phyloP scores from a whole-genome alignment of 1,140 invertebrate genomes.

The Nymphalis io region DNA sequence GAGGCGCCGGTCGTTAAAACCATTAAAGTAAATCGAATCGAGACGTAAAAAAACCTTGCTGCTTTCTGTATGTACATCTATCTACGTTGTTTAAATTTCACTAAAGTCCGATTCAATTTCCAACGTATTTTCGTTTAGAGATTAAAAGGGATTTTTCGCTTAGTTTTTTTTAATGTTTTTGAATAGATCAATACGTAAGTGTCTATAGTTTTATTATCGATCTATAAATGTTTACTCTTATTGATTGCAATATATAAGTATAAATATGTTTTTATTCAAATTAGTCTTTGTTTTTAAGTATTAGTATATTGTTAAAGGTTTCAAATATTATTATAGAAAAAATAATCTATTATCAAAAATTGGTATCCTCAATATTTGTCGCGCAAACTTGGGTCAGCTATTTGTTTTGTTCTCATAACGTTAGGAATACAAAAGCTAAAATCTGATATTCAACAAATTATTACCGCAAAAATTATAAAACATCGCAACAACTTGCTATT shows the following conservation, averaged over 20 bases:
- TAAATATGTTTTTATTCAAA: background rate
- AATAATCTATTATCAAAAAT: too few species aligned
- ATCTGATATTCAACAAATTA: too few species aligned
- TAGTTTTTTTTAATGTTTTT: constrained; percentile 1
- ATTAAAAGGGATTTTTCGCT: background rate
- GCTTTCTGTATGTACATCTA: background rate
- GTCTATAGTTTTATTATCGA: background rate
- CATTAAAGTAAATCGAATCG: background rate
- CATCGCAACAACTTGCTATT: too few species aligned
- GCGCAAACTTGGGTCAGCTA: too few species aligned
- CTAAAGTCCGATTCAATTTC: background rate
- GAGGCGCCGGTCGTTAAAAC: background rate
- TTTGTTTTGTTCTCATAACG: too few species aligned
- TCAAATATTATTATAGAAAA: too few species aligned
- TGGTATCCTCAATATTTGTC: too few species aligned
- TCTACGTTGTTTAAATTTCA: background rate
- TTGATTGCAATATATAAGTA: background rate
- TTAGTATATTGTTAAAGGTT: too few species aligned
- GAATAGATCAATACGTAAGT: background rate
- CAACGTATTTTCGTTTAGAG: background rate
- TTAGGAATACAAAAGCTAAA: too few species aligned
- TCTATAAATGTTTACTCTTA: background rate
- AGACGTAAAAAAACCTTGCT: background rate
- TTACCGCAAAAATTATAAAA: too few species aligned
- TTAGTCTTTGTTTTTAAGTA: too few species aligned